Base-by-base conservation (phyloP, 2,113 vertebrate species). In the Hemiprocne comata region DNA sequence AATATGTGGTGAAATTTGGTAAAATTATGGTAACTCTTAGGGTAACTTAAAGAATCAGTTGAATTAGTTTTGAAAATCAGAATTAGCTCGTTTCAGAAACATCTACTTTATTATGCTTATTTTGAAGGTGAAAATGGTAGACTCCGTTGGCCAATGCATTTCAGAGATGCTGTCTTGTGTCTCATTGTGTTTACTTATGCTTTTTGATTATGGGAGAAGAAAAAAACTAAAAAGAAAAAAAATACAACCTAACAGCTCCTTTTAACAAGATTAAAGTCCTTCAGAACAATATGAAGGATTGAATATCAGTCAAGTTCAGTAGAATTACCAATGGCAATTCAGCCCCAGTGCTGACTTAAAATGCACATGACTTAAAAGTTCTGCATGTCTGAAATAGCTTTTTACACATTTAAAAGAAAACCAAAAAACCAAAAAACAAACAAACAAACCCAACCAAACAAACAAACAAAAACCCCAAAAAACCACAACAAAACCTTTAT, bases 181-280 rank as follows among this genome's bases (percentile, higher is more conserved):
- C 36, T 84, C 23, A 5, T 80, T 74, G 28, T 2, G 11, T 85
- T 60, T 69, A 6, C 10, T 75, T 72, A 61, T 61, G 7, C 5
- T 75, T 76, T 75, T 89, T 61, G 10, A 57, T 69, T 62, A 51
- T 58, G 28, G 3, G 23, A 90, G 4, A 31, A 51, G 14, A 10
- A 44, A 26, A 71, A 18, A 50, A 50, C 11, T 20, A 33, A 13
- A 20, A 9, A 78, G 65, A 70, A 58, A 58, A 58, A 65, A 80
- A 80, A 11, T 26, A 31, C 48, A 83, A 36, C 12, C 3, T 46
- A 61, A 23, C 25, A 86, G 14, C 31, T 87, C 31, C 38, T 89
- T 92, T 46, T 82, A 92, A 75, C 23, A 82, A 71, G 44, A 87
- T 67, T 81, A 66, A 78, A 93, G 74, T 54, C n/a, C 21, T 73